Conservation (phyloP, 2,113 vertebrate genomes). For the Sinocyclocheilus anshuiensis region DNA sequence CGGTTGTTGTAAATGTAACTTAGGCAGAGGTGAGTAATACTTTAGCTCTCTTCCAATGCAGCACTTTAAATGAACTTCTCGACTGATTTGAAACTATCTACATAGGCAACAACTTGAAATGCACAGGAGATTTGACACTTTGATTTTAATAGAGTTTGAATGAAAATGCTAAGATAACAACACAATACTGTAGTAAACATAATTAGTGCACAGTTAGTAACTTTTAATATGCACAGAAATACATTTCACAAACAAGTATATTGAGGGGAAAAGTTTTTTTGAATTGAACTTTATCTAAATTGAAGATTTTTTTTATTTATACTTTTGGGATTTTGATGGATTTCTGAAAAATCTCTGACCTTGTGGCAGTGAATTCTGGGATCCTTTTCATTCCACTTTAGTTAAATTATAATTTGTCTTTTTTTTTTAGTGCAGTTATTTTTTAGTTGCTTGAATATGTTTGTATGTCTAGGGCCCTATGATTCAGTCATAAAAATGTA, state of each 20-base stretch:
- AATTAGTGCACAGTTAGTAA: neutral
- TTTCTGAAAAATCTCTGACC: too few relatives aligned
- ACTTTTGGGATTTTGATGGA: neutral
- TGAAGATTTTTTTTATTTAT: neutral
- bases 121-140: neutral
- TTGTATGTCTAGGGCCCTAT: too few relatives aligned
- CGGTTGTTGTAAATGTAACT: neutral
- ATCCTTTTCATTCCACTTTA: too few relatives aligned
- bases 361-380: too few relatives aligned
- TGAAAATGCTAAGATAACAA: neutral
- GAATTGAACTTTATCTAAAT: neutral
- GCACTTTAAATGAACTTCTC: neutral
- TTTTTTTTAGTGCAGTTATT: too few relatives aligned
- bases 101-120: neutral
- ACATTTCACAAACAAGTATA: neutral
- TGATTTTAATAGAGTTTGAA: neutral
- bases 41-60: neutral
- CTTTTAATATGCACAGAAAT: neutral
- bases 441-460: too few relatives aligned
- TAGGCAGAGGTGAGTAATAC: neutral
- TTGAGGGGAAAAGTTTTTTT: neutral
- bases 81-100: neutral
- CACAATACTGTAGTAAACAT: neutral
- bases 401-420: too few relatives aligned
- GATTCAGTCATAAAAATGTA: too few relatives aligned